Base-by-base conservation (phyloP, 2,797 vertebrate genomes). In the Protosalanx chinensis region DNA sequence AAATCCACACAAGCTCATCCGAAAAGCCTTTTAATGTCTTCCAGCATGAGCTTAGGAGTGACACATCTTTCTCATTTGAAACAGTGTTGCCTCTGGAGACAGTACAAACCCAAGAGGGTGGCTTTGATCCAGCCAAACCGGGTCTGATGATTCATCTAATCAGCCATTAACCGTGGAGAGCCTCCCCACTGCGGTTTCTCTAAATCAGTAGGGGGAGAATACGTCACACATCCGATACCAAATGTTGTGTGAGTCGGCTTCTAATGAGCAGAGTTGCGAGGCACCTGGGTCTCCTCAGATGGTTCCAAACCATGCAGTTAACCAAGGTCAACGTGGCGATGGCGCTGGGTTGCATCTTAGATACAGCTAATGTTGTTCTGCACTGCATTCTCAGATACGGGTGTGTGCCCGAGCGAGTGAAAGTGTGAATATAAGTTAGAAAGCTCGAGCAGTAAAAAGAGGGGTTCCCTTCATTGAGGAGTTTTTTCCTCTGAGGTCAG, bases 121-220 rank as follows among this genome's bases (percentile, higher is more conserved):
- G 59, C 67, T 67, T 71, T 81, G 81, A 88, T 75, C 85, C 81
- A 85, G 75, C 72, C 35, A 77, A 77, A 84, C 72, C 72, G 37
- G 46, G 51, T 20, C 6, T 37, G 71, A 76, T 80, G 84, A 88
- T 62, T 88, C 81, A 83, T 84, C 79, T 73, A 84, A 85, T 78
- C 68, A 81, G 4, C 58, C 56, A 85, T 73, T 74, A 76, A 68
- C 68, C 6, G 4, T 62, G 56, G 66, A 74, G 72, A 67, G 62
- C 51, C 70, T 77, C 66, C 7, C 63, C 30, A 72, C 71, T 65
- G 67, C 72, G 66, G 46, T 76, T 76, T 82, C 65, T 68, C 68
- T 75, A 67, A 46, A 56, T 4, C 4, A 30, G 51, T 57, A 77
- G 30, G 59, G 67, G 56, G 68, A 61, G 57, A 79, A 63, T 71